Conservation (phyloP, 2,797 vertebrate species). For the Helicolenus hilgendorfi region DNA sequence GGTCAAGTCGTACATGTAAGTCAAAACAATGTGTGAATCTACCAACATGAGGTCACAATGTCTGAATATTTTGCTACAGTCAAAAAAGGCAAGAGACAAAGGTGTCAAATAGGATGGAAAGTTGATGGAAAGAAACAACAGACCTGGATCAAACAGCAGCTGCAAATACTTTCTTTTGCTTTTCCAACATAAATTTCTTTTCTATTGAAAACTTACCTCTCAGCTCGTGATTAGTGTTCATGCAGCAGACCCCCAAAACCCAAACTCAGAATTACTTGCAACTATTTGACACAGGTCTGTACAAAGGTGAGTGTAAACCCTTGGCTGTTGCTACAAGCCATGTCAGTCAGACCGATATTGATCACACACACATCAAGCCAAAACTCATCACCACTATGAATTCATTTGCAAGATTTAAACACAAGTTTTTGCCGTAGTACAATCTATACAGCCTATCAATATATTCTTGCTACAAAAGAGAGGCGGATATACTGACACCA, state of each 20-base stretch:
- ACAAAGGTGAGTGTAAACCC: slow-evolving; percentile 47
- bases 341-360: slow-evolving; percentile 51
- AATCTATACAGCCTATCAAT: slow-evolving; percentile 78
- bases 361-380: slow-evolving; percentile 62
- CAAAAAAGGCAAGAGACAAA: slow-evolving; percentile 73
- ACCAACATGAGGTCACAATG: slow-evolving; percentile 79
- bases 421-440: slow-evolving; percentile 64
- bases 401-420: slow-evolving; percentile 73
- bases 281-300: slow-evolving; percentile 69
- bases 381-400: slow-evolving; percentile 71
- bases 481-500: slow-evolving; percentile 74
- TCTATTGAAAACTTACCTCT: slow-evolving; percentile 38
- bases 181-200: not conserved
- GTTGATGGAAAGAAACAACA: slow-evolving; percentile 48
- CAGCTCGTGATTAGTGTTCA: not conserved
- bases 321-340: slow-evolving; percentile 72
- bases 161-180: slow-evolving; percentile 48
- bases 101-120: slow-evolving; percentile 53
- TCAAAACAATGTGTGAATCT: slow-evolving; percentile 70
- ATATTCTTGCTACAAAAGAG: slow-evolving; percentile 79
- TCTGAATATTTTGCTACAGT: slow-evolving; percentile 81
- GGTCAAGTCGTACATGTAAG: slow-evolving; percentile 79
- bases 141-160: slow-evolving; percentile 72
- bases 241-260: not conserved
- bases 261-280: slow-evolving; percentile 50